Evolutionary conservation across 2,113 vertebrate genomes (phyloP).

Genomic region (Nibea coibor): DNA sequence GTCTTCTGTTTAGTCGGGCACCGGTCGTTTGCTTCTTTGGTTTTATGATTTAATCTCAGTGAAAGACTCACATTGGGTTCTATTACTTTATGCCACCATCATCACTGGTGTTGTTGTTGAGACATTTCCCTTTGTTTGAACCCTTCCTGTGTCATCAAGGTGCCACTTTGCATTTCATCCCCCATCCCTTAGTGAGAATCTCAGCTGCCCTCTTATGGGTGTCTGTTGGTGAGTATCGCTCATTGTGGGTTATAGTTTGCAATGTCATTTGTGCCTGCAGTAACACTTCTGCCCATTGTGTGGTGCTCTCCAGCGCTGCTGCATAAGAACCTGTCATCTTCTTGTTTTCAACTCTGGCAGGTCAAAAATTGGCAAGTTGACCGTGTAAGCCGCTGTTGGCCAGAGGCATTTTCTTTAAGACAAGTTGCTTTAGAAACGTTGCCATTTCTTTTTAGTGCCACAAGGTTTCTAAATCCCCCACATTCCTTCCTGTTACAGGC

Average conservation of each 20-base stretch:
- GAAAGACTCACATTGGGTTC: constrained; percentile 45
- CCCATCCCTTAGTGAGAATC: constrained; percentile 80
- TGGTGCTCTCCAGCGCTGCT: constrained; percentile 69
- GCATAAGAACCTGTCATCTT: constrained; percentile 18
- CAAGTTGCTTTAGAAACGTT: constrained; percentile 35
- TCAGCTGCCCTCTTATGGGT: constrained; percentile 76
- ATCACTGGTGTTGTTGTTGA: constrained; percentile 78
- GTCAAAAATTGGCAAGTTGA: constrained; percentile 48
- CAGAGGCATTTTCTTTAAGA: constrained; percentile 34
- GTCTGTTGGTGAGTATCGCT: constrained; percentile 80
- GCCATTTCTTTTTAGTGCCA: constrained; percentile 27
- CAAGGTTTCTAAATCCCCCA: constrained; percentile 61
- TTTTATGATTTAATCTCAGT: constrained; percentile 34
- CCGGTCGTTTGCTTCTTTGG: constrained; percentile 29
- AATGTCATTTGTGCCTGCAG: constrained; percentile 69
- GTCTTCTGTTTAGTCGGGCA: constrained; percentile 45
- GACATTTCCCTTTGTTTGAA: constrained; percentile 79
- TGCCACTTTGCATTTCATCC: constrained; percentile 83
- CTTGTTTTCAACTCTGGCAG: constrained; percentile 26
- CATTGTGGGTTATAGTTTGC: constrained; percentile 71
- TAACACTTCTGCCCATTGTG: constrained; percentile 71
- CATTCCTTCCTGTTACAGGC: constrained; percentile 79
- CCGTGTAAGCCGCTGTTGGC: constrained; percentile 34
- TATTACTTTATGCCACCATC: constrained; percentile 70
- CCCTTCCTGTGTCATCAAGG: constrained; percentile 80